Conservation (phyloP, 2,113 vertebrate genomes). For the rabbit (Oryctolagus cuniculus) region DNA sequence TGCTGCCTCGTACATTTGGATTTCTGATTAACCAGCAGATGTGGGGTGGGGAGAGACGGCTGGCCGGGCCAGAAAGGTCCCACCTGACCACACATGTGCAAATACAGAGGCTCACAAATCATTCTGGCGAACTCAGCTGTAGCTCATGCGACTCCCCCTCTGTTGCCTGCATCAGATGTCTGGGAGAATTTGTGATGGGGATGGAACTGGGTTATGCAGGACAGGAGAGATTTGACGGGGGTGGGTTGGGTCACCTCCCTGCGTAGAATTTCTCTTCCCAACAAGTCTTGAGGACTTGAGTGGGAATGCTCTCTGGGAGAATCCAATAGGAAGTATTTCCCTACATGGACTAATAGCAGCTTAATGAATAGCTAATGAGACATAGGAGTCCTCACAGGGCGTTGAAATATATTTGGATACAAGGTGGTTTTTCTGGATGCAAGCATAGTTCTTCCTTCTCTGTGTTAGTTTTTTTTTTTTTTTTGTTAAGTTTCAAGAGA, state of each 20-base stretch:
- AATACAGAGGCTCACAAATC: conserved; percentile 73
- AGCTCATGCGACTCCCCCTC: conserved; percentile 24
- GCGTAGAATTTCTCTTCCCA: not conserved
- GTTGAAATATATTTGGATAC: conserved; percentile 5
- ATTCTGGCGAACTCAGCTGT: conserved; percentile 51
- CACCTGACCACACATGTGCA: conserved; percentile 70
- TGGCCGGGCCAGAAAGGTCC: conserved; percentile 65
- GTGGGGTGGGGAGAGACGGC: not conserved
- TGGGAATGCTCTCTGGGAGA: not conserved
- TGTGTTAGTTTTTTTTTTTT: conserved; percentile 47
- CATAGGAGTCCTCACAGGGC: not conserved
- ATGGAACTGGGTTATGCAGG: not conserved
- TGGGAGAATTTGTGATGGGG: not conserved
- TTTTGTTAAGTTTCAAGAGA: conserved; percentile 58
- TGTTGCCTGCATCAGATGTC: conserved; percentile 24
- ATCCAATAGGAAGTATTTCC: not conserved
- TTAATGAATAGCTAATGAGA: conserved; percentile 30
- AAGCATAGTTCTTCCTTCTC: not conserved
- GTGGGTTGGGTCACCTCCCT: not conserved
- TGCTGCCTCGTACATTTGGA: conserved; percentile 63
- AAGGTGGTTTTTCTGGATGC: not conserved
- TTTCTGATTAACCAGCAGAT: conserved; percentile 75
- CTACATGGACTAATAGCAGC: not conserved
- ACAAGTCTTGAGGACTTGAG: not conserved
- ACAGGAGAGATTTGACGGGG: not conserved